Conservation (phyloP, 1,140 invertebrate genomes). For the Euwallacea similis region DNA sequence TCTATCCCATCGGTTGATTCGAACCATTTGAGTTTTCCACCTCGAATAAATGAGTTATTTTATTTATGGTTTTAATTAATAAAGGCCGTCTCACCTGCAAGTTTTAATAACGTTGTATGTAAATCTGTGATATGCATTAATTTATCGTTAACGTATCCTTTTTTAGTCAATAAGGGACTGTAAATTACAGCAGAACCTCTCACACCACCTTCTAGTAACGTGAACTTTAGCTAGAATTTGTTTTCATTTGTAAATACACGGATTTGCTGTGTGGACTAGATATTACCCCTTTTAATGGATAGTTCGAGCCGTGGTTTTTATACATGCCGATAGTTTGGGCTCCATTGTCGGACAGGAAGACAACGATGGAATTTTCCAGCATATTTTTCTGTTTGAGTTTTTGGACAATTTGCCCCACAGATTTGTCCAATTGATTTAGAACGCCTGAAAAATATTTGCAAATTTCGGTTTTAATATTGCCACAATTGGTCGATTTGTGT, state of each 20-base stretch:
- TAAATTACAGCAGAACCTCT: conserved; percentile 69
- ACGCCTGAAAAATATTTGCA: conserved; percentile 63
- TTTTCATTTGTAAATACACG: neutral
- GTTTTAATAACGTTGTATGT: conserved; percentile 78
- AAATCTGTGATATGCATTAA: conserved; percentile 85
- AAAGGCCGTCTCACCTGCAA: conserved; percentile 59
- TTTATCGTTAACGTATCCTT: conserved; percentile 62
- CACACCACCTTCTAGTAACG: conserved; percentile 87
- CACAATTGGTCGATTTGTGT: no score
- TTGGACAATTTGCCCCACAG: conserved; percentile 73
- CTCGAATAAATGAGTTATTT: conserved; percentile 7
- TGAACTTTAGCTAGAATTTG: conserved; percentile 60
- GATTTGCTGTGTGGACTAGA: neutral
- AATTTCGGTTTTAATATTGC: neutral
- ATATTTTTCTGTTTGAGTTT: conserved; percentile 67
- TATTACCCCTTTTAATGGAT: conserved; percentile 77
- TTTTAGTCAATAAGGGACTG: conserved; percentile 60
- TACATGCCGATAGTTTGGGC: conserved; percentile 74
- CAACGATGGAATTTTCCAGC: conserved; percentile 71
- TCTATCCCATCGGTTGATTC: conserved; percentile 69
- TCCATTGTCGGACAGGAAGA: conserved; percentile 79
- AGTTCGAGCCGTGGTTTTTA: conserved; percentile 82
- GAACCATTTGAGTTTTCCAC: neutral
- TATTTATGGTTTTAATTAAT: neutral
- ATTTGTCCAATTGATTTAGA: conserved; percentile 81